A percentile compares a stretch with the other conserved stretches of the same genome.
Conservation (phyloP, 2,888 invertebrate species). For the Protonemura montana region DNA sequence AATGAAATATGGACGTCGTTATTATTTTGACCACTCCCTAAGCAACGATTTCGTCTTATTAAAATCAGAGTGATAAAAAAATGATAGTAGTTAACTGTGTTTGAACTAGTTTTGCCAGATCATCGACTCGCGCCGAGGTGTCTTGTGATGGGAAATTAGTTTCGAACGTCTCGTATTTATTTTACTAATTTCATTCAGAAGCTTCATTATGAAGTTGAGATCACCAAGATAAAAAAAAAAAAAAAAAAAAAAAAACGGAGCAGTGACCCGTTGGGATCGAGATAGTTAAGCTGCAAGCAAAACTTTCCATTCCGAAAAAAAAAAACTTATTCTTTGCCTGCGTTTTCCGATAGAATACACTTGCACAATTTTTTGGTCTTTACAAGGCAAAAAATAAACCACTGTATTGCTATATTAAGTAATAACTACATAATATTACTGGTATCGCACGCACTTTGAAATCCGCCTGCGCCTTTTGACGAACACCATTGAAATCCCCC, state of each 20-base stretch:
- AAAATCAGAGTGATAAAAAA: constrained; percentile 23
- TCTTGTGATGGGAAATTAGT: background rate
- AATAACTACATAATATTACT: too few species aligned
- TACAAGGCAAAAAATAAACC: too few species aligned
- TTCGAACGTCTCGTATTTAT: background rate
- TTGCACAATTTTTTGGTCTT: too few species aligned
- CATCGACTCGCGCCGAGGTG: background rate
- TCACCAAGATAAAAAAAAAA: background rate
- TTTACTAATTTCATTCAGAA: background rate
- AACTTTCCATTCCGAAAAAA: too few species aligned
- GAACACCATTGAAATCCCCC: background rate
- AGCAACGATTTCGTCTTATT: constrained; percentile 29
- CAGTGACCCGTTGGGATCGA: too few species aligned
- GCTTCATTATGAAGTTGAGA: background rate
- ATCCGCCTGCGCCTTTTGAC: too few species aligned
- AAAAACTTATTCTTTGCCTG: too few species aligned
- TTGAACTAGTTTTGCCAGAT: constrained; percentile 23
- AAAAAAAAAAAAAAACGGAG: too few species aligned
- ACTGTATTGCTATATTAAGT: too few species aligned
- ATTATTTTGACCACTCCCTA: constrained; percentile 34
- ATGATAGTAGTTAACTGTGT: constrained; percentile 27
- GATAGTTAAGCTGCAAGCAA: too few species aligned
- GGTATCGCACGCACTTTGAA: too few species aligned
- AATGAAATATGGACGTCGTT: constrained; percentile 34
- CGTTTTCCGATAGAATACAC: too few species aligned